Conservation (phyloP, 2,888 invertebrate species). For the Rhogogaster chlorosoma region DNA sequence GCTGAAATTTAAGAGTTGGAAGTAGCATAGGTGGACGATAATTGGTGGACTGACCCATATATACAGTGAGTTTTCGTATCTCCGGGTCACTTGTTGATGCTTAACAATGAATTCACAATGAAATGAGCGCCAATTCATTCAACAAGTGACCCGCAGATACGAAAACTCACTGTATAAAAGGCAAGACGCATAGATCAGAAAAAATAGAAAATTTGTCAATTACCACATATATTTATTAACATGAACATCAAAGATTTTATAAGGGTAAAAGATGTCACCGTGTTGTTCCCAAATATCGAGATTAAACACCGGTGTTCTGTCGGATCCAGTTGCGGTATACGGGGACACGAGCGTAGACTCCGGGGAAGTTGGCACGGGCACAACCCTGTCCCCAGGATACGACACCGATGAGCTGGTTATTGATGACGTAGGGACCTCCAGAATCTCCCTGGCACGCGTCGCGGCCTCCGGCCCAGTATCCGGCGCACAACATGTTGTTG, state of each 20-base stretch:
- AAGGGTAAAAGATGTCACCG: background rate
- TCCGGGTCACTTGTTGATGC: too few species aligned
- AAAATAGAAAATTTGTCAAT: background rate
- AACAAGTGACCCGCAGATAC: too few species aligned
- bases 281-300: background rate
- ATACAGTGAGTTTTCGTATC: too few species aligned
- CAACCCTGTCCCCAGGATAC: conserved; percentile 48
- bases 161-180: too few species aligned
- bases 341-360: conserved; percentile 38
- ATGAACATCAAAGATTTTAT: background rate
- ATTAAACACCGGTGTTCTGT: conserved; percentile 19
- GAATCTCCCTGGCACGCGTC: conserved; percentile 50
- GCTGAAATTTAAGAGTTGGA: too few species aligned
- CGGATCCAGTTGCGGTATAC: conserved; percentile 18
- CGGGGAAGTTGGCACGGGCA: conserved; percentile 32
- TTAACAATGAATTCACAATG: too few species aligned
- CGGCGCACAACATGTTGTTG: conserved; percentile 46
- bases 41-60: too few species aligned
- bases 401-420: conserved; percentile 29
- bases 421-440: conserved; percentile 42
- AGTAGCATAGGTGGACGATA: background rate
- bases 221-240: background rate
- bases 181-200: background rate
- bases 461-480: conserved; percentile 31
- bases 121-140: too few species aligned